A percentile compares a stretch with the other conserved stretches of the same genome.
These are phyloP conservation scores for Corapipo altera DNA, from an alignment of 2,113 vertebrate species.

Conservation along the genomic window DNA sequence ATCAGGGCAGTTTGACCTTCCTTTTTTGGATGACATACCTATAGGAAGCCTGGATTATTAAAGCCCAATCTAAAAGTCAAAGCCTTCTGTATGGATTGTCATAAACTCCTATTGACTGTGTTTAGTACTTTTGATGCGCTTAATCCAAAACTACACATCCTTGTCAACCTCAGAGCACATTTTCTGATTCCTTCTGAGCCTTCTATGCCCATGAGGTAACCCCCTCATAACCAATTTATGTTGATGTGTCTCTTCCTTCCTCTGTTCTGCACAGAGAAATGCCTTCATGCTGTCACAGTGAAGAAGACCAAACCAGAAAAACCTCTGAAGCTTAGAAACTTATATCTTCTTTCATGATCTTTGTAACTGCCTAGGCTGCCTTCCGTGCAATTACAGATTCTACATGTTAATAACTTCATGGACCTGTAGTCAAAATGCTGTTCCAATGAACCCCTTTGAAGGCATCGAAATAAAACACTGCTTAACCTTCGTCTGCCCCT, in stretches of 20 bases:
- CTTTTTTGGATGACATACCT: not conserved
- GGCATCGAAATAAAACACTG: not conserved
- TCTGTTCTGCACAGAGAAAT: not conserved
- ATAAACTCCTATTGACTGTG: not conserved
- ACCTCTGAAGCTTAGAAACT: not conserved
- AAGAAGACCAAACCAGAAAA: not conserved
- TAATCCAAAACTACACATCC: not conserved
- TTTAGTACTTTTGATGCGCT: not conserved
- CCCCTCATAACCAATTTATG: fast-evolving
- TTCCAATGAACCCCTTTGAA: not conserved
- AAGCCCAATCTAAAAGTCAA: not conserved
- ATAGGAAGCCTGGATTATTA: not conserved
- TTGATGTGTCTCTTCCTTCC: not conserved
- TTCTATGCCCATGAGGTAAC: not conserved
- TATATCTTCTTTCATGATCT: not conserved
- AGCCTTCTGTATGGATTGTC: not conserved
- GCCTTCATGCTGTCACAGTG: not conserved
- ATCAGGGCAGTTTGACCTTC: not conserved
- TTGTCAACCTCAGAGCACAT: not conserved
- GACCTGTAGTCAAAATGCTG: not conserved
- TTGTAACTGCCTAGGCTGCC: not conserved
- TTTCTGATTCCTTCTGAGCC: not conserved
- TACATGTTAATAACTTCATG: not conserved
- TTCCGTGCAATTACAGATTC: not conserved
- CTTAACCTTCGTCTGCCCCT: not conserved